A percentile compares a stretch with the other conserved stretches of the same genome.
Conservation (phyloP, 2,113 vertebrate species). For the Etheostoma spectabile region DNA sequence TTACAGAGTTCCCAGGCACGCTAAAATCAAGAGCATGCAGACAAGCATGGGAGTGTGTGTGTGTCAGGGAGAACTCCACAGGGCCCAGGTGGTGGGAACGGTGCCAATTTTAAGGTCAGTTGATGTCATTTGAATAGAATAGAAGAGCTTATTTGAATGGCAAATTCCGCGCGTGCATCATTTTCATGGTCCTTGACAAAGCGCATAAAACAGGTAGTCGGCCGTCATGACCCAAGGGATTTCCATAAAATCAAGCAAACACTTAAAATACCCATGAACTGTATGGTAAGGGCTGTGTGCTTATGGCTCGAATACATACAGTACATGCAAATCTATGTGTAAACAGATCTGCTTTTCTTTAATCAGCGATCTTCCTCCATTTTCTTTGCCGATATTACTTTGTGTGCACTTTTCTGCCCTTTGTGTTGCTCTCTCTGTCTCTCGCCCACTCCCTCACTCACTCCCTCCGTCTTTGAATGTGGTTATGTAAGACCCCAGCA, state of each 20-base stretch:
- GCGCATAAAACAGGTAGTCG: neutral
- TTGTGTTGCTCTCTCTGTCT: slow-evolving; percentile 22
- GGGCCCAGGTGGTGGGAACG: slow-evolving; percentile 8
- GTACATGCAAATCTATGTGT: no score
- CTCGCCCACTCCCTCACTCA: slow-evolving; percentile 21
- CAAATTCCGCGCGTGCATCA: slow-evolving; percentile 23
- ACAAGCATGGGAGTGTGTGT: neutral
- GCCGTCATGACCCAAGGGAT: neutral
- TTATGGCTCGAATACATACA: neutral
- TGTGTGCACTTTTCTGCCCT: slow-evolving; percentile 23
- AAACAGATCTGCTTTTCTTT: neutral
- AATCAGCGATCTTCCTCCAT: neutral
- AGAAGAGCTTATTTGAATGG: slow-evolving; percentile 40
- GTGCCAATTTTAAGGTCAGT: slow-evolving; percentile 27
- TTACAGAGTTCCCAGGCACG: slow-evolving; percentile 24
- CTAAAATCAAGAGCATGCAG: slow-evolving; percentile 1
- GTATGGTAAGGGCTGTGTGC: neutral
- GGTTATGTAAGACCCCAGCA: slow-evolving; percentile 56
- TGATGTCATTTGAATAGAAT: slow-evolving; percentile 28
- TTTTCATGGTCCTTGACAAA: slow-evolving; percentile 15
- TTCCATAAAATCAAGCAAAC: slow-evolving; percentile 30
- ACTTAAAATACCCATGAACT: neutral
- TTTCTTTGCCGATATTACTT: slow-evolving; percentile 32
- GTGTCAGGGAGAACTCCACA: neutral
- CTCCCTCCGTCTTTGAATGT: slow-evolving; percentile 34